Conservation (phyloP, 1,140 invertebrate species). For the Drosophila santomea region DNA sequence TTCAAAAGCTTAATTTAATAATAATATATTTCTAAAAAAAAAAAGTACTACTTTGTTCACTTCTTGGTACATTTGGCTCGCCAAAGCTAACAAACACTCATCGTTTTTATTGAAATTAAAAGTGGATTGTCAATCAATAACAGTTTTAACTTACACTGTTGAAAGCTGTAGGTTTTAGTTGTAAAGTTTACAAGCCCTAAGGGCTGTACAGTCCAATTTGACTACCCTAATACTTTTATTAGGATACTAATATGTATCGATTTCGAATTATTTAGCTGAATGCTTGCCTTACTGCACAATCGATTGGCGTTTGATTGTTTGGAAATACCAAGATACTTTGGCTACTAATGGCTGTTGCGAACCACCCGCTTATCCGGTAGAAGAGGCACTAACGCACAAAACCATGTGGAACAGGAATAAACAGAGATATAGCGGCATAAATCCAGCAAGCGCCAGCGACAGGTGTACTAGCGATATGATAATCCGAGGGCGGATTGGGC, state of each 20-base stretch:
- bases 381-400: slow-evolving; percentile 11
- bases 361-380: slow-evolving; percentile 4
- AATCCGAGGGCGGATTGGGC: slow-evolving; percentile 6
- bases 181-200: no score
- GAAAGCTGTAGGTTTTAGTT: no score
- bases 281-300: background rate
- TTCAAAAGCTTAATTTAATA: no score
- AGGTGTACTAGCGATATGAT: slow-evolving; percentile 14
- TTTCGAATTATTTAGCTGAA: background rate
- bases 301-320: background rate
- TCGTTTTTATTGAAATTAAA: no score
- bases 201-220: no score
- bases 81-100: no score
- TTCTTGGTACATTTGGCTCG: no score
- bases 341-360: background rate
- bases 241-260: background rate
- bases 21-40: no score
- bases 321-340: background rate
- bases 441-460: slow-evolving; percentile 14
- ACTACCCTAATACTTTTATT: background rate
- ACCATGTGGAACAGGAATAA: slow-evolving; percentile 24
- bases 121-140: no score
- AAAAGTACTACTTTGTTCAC: no score
- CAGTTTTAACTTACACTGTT: no score
- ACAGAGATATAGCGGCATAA: slow-evolving; percentile 40